Evolutionary conservation across 2,888 invertebrate species (phyloP).

Genomic region (Noctua janthina): DNA sequence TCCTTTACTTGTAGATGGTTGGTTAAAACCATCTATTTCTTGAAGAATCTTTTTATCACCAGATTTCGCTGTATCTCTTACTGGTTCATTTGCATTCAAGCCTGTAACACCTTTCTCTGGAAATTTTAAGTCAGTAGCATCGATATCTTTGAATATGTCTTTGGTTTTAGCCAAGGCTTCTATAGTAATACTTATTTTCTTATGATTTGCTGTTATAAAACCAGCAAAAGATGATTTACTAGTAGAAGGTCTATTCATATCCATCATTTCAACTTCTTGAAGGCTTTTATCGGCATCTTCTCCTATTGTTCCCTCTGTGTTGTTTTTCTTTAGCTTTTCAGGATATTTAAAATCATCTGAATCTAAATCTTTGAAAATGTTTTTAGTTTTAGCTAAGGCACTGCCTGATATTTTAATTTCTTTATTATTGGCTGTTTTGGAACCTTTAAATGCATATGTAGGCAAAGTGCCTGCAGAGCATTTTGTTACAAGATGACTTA

Average conservation of each 20-base stretch:
- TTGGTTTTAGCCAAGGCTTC: conserved; percentile 28
- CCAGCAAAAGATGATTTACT: conserved; percentile 21
- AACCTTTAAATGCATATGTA: conserved; percentile 50
- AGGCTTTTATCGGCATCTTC: background rate
- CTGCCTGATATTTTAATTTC: conserved; percentile 70
- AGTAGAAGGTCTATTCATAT: conserved; percentile 17
- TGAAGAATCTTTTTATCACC: background rate
- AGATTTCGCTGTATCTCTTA: background rate
- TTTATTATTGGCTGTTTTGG: conserved; percentile 66
- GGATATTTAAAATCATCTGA: conserved; percentile 18
- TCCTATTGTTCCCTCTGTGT: background rate
- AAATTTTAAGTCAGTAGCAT: conserved; percentile 22
- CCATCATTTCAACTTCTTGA: background rate
- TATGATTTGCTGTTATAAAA: conserved; percentile 49
- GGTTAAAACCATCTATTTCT: background rate
- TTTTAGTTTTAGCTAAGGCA: conserved; percentile 67
- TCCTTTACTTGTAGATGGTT: conserved; percentile 12
- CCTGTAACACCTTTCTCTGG: background rate
- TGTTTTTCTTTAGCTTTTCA: background rate
- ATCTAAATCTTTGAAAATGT: conserved; percentile 71
- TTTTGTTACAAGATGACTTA: background rate
- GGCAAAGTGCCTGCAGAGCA: background rate
- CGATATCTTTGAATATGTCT: conserved; percentile 46
- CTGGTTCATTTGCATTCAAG: background rate
- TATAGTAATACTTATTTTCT: conserved; percentile 28